Evolutionary conservation across 2,888 invertebrate genomes (phyloP), one percentile per base, ranked within the genome.

Genomic region (Galeruca laticollis): DNA sequence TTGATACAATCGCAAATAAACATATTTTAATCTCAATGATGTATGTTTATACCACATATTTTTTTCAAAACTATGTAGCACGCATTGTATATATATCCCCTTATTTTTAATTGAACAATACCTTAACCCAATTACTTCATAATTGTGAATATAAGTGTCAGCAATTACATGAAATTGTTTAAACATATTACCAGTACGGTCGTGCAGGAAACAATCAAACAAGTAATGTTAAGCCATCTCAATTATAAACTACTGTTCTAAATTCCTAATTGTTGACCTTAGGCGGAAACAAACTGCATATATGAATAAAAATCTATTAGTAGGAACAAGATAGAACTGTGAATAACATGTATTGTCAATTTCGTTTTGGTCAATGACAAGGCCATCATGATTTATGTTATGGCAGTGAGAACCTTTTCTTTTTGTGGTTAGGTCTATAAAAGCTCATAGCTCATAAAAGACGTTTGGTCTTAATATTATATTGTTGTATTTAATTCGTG

Each of bases 281-380:
- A 57, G 40, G 47, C 43, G 15, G 18, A 47, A 57, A n/a, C 35
- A 35, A 57, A 18, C 18, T 18, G 57, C 59, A 21, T 60, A 47
- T 47, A 63, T 57, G 57, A 69, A 69, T 49, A 57, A 18, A 62
- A 62, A 21, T 52, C 57, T 40, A 52, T 54, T 67, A 54, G 51
- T 54, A 31, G 33, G 21, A 20, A 60, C 26, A 40, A 20, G 40
- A 43, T 20, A 64, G n/a, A 64, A 64, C 64, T 47, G 18, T 49
- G 57, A 51, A 63, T 59, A 49, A 57, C 52, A 57, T 18, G 59
- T 49, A 62, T 68, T 69, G 63, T 59, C 59, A 51, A 69, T 69
- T 43, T 69, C 63, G 59, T 69, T 60, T 64, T 60, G 63, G 64
- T 60, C 69, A 69, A 64, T 69, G 64, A 64, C 69, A 69, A 69